Percentiles rank a stretch among this genome's conserved stretches.
Evolutionary conservation across 2,113 vertebrate species (phyloP).

Genomic region (Gopherus flavomarginatus): DNA sequence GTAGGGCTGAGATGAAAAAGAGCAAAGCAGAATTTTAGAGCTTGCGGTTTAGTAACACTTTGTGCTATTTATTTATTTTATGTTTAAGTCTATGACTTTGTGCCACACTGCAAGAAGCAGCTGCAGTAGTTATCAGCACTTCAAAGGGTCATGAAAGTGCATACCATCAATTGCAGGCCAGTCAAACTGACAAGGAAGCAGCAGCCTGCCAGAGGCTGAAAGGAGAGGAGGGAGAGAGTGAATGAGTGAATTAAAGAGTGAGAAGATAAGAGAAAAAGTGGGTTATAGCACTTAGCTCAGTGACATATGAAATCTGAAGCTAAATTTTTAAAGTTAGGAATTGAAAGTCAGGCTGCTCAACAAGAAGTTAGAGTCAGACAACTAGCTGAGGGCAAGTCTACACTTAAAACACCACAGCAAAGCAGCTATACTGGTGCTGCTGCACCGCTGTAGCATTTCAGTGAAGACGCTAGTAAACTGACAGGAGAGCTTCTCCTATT

Average conservation of each 20-base stretch:
- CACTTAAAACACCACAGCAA: background rate
- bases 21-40: background rate
- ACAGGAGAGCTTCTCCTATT: background rate
- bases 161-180: background rate
- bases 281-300: background rate
- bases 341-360: background rate
- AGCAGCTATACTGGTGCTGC: too few species aligned
- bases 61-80: conserved; percentile 42
- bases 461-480: background rate
- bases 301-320: background rate
- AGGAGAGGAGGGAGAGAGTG: background rate
- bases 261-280: background rate
- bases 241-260: background rate
- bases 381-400: background rate
- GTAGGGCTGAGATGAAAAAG: conserved; percentile 5
- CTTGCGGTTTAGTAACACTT: conserved; percentile 22
- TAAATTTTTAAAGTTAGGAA: background rate
- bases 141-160: background rate
- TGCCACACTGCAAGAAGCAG: conserved; percentile 14
- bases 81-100: conserved; percentile 30
- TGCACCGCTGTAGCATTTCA: background rate
- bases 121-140: background rate
- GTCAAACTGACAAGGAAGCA: conserved; percentile 14
- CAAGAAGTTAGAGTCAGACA: background rate
- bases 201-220: background rate